These are phyloP conservation scores for Drosophila paramelanica DNA, from an alignment of 2,888 invertebrate species.

Conservation along the genomic window DNA sequence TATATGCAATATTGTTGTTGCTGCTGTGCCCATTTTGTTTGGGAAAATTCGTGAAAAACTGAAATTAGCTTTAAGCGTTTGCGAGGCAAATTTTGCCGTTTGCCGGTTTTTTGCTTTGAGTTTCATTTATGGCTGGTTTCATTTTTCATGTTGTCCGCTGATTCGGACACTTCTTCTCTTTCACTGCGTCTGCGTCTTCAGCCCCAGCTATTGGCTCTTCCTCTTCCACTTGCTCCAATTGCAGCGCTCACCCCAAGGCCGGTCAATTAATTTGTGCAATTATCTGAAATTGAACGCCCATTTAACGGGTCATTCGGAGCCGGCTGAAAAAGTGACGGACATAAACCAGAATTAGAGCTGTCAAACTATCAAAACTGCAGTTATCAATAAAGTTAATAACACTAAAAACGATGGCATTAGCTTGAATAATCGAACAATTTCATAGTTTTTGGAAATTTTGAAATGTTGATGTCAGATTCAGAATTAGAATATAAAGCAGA, in stretches of 20 bases:
- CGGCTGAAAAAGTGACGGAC: slow-evolving; percentile 6
- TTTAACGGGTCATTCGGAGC: slow-evolving; percentile 59
- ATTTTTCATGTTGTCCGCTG: slow-evolving; percentile 31
- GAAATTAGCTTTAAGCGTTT: slow-evolving; percentile 68
- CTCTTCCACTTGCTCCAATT: slow-evolving; percentile 43
- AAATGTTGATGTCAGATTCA: too few species aligned
- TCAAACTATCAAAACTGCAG: not conserved
- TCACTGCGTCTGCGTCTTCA: slow-evolving; percentile 15
- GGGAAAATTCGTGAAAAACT: slow-evolving; percentile 73
- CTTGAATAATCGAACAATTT: too few species aligned
- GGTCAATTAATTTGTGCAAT: slow-evolving; percentile 71
- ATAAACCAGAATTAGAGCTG: slow-evolving; percentile 2
- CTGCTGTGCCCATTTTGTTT: slow-evolving; percentile 70
- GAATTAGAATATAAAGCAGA: too few species aligned
- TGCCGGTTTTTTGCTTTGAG: slow-evolving; percentile 54
- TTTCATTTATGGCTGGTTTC: slow-evolving; percentile 47
- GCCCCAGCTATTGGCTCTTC: slow-evolving; percentile 2
- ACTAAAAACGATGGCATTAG: not conserved
- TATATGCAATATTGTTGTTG: slow-evolving; percentile 18
- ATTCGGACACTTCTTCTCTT: slow-evolving; percentile 18
- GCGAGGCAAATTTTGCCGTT: slow-evolving; percentile 53
- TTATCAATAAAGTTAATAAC: not conserved
- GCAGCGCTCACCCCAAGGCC: slow-evolving; percentile 57
- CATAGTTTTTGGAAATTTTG: too few species aligned
- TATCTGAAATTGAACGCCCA: slow-evolving; percentile 73